Conservation (phyloP, 2,113 vertebrate genomes). For the Myrmecophaga tridactyla region DNA sequence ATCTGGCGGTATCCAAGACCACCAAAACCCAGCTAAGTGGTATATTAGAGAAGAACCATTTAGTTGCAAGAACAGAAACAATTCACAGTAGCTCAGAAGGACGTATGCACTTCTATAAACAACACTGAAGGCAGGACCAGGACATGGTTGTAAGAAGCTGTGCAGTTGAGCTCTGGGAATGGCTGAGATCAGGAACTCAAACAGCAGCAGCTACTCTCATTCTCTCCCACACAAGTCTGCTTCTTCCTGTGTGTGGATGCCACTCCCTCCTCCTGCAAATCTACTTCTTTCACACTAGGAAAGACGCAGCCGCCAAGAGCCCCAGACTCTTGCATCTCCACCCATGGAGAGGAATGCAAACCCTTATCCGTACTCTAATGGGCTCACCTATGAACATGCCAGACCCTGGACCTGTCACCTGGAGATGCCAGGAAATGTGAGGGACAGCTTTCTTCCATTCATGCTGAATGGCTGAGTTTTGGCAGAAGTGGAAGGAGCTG, state of each 20-base stretch:
- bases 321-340: too few species aligned
- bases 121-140: rapidly evolving
- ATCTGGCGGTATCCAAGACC: background rate
- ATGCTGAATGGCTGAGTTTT: background rate
- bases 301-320: background rate
- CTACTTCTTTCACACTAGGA: background rate
- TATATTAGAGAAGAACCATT: rapidly evolving
- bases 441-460: rapidly evolving
- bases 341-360: too few species aligned
- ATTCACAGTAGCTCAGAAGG: rapidly evolving
- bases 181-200: background rate
- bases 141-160: rapidly evolving
- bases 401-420: too few species aligned
- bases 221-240: background rate
- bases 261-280: background rate
- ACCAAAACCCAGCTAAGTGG: too few species aligned
- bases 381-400: background rate
- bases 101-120: rapidly evolving
- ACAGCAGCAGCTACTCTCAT: rapidly evolving
- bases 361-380: background rate
- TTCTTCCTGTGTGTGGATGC: background rate
- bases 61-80: background rate
- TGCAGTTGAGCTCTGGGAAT: background rate
- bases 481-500: rapidly evolving
- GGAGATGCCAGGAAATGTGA: rapidly evolving